Base-by-base conservation (phyloP, 2,888 invertebrate species). In the Branchellion lobata region DNA sequence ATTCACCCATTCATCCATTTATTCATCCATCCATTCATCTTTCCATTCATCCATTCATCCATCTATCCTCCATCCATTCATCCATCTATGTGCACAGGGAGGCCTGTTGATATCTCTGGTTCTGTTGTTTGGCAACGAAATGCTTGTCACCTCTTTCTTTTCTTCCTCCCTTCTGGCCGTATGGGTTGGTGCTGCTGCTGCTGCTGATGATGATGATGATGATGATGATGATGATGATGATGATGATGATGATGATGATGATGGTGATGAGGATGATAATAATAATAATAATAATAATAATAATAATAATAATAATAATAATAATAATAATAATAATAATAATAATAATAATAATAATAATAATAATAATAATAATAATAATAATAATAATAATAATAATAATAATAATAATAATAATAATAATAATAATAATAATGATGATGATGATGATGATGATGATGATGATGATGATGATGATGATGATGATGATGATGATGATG, bases 71-170 rank as follows among this genome's bases (percentile, higher is more conserved):
- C 65, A 65, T 57, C 34, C 24, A 75, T 40, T 14, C 40, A 40
- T 40, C 8, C 40, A 40, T 40, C 40, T 14, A 40, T 40, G 8
- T 14, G 5, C 40, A 75, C 85, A 89, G 89, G 75, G 88, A 68
- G 89, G 89, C 14, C 87, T 90, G 57, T 72, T 87, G 14, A 80
- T 87, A 27, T 86, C 88, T 68, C 88, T 86, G 82, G 81, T 89
- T 8, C 84, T 90, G 51, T 88, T 91, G 83, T 90, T 90, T 86
- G 90, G 90, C 24, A 91, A 91, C 85, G 88, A 89, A 83, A 89
- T 91, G 88, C 86, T 91, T 80, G 84, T 91, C 78, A 88, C 89
- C 0, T 90, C 90, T 1, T 86, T 90, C 81, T 89, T 88, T 84
- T 85, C 88, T 71, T 87, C 89, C 51, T 85, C 86, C 71, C 84